Evolutionary conservation across 1,140 invertebrate species (phyloP).

Genomic region (Drosophila paulistorum): DNA sequence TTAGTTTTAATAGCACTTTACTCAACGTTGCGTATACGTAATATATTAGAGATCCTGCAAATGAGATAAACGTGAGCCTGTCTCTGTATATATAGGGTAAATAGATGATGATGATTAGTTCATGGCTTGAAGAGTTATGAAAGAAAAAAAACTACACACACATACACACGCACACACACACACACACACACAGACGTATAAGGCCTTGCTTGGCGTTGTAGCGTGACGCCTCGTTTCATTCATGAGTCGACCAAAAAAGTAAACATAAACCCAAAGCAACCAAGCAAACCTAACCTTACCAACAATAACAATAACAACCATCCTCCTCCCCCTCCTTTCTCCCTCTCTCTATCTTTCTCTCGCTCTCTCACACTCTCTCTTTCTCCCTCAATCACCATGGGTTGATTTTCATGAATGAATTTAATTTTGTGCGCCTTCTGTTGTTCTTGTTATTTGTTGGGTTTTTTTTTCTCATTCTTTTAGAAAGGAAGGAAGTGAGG

Average conservation of each 20-base stretch:
- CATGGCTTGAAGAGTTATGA: neutral
- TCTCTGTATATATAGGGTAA: neutral
- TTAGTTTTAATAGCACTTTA: too few species aligned
- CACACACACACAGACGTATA: neutral
- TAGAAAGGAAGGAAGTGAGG: slow-evolving; percentile 75
- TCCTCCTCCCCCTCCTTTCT: too few species aligned
- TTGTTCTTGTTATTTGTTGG: slow-evolving; percentile 12
- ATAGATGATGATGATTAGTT: neutral
- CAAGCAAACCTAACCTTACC: slow-evolving; percentile 17
- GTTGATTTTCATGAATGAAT: slow-evolving; percentile 77
- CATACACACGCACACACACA: neutral
- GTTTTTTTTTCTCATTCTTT: slow-evolving; percentile 18
- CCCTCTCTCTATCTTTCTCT: too few species aligned
- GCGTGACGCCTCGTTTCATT: slow-evolving; percentile 43
- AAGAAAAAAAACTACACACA: neutral
- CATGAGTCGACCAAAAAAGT: slow-evolving; percentile 24
- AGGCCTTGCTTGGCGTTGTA: slow-evolving; percentile 10
- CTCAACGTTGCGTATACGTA: too few species aligned
- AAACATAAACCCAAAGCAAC: neutral
- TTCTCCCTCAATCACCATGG: slow-evolving; percentile 1
- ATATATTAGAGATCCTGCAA: too few species aligned
- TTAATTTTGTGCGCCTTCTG: slow-evolving; percentile 54
- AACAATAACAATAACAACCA: too few species aligned
- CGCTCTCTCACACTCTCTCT: neutral
- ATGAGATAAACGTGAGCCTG: too few species aligned